These are phyloP conservation scores for Trachymyrmex septentrionalis DNA, from an alignment of 1,140 invertebrate genomes.

Conservation along the genomic window DNA sequence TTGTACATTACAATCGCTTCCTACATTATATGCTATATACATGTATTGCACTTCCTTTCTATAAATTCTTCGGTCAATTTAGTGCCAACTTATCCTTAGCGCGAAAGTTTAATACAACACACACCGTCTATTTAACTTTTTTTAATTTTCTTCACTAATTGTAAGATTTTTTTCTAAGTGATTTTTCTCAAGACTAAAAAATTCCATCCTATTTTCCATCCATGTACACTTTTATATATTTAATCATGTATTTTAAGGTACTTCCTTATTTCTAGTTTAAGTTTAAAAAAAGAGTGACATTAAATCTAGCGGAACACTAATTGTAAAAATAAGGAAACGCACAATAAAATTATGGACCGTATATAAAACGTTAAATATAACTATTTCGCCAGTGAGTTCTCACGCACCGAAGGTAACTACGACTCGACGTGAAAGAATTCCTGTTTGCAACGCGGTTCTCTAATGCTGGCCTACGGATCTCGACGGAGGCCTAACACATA, in stretches of 20 bases:
- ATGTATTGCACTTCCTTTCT: neutral
- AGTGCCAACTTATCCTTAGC: neutral
- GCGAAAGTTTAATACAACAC: neutral
- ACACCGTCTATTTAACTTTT: neutral
- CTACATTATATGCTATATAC: neutral
- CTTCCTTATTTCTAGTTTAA: neutral
- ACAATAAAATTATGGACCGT: slow-evolving; percentile 36
- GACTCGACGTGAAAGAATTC: slow-evolving; percentile 59
- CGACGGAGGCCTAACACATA: slow-evolving; percentile 62
- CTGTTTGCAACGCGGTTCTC: slow-evolving; percentile 40
- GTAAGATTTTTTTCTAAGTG: neutral
- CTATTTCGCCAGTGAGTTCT: slow-evolving; percentile 26
- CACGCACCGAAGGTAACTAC: slow-evolving; percentile 35
- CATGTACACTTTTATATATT: neutral
- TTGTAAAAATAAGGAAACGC: slow-evolving; percentile 27
- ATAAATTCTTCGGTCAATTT: neutral
- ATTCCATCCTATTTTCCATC: neutral
- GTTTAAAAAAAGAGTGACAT: neutral
- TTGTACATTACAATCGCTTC: neutral
- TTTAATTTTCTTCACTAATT: neutral
- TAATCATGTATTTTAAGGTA: slow-evolving; percentile 7
- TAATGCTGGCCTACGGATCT: slow-evolving; percentile 55
- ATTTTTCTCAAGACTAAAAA: neutral
- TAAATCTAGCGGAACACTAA: neutral
- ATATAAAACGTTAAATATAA: slow-evolving; percentile 45